phyloP scores from a whole-genome alignment of 2,888 invertebrate species.

The Nasonia oneida region DNA sequence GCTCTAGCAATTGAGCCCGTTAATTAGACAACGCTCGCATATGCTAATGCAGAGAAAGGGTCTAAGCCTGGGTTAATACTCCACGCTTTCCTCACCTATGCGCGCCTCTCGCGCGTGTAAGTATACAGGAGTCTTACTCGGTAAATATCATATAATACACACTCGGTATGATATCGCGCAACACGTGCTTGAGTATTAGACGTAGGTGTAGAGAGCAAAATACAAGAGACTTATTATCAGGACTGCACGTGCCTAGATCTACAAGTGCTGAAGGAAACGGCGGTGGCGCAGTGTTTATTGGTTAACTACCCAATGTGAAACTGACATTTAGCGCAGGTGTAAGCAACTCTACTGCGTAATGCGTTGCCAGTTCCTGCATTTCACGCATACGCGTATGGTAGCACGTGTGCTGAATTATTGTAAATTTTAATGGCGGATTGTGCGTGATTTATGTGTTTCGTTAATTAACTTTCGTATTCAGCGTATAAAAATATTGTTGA shows the following conservation, averaged over 20 bases:
- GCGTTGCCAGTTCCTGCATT: neutral
- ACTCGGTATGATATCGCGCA: neutral
- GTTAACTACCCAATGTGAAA: neutral
- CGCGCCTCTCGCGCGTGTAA: neutral
- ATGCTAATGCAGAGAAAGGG: slow-evolving; percentile 73
- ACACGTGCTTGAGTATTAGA: neutral
- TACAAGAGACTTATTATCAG: slow-evolving; percentile 5
- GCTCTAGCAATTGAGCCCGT: slow-evolving; percentile 69
- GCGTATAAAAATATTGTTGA: neutral
- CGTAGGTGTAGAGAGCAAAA: neutral
- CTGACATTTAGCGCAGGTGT: slow-evolving; percentile 1
- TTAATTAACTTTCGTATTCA: neutral
- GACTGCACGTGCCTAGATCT: neutral
- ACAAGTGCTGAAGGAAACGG: neutral
- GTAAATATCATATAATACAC: neutral
- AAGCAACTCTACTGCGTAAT: neutral
- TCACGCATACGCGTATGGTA: neutral
- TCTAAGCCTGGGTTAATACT: slow-evolving; percentile 32
- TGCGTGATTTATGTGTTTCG: neutral
- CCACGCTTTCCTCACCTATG: neutral
- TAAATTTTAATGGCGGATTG: neutral
- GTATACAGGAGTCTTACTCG: neutral
- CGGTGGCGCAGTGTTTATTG: neutral
- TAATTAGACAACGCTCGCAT: slow-evolving; percentile 77
- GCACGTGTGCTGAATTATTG: neutral